Base-by-base conservation (phyloP, 2,888 invertebrate species). In the Trachelus stipa region DNA sequence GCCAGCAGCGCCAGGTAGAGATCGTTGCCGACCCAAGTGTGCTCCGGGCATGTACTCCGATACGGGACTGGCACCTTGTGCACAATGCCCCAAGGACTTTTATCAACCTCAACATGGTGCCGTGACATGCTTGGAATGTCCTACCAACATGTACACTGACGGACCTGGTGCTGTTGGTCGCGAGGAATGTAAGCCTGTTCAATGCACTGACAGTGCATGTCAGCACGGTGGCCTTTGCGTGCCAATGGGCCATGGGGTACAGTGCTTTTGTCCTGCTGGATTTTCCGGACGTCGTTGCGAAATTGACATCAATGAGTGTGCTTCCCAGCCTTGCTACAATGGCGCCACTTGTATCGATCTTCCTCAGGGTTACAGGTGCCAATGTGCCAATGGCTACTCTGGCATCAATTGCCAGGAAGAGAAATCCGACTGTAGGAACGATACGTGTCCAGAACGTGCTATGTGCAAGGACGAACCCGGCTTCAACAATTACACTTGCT, bases 401-500 rank as follows among this genome's bases (percentile, higher is more conserved):
- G 98, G 98, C n/a, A 94, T 97, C 68, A 98, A 98, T 89, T 99
- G 99, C 89, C 98, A 99, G 92, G 97, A 98, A 89, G 98, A 98
- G 91, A 94, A 95, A 86, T 96, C 96, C 30, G 98, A 98, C 87
- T 98, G 98, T 89, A 93, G 93, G 84, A 96, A 96, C 88, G 96
- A 97, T 81, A 97, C 98, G 0, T 99, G 99, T 86, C 97, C 98
- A 1, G 98, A 98, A 89, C 93, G 98, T 87, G 98, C 98, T 4
- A 98, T 98, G 97, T 99, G 99, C 91, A 98, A 98, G 92, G 98
- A 99, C 91, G 97, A 96, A 91, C 98, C 96, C 33, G 97, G 96
- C 79, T 95, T 94, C 85, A 97, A 96, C 86, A 98, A 98, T 88
- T 96, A 95, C 87, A 97, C 98, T 1, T 99, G 99, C 89, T 93